These are phyloP conservation scores for Cosmorhoe ocellata DNA, from an alignment of 2,888 invertebrate genomes.

Conservation along the genomic window DNA sequence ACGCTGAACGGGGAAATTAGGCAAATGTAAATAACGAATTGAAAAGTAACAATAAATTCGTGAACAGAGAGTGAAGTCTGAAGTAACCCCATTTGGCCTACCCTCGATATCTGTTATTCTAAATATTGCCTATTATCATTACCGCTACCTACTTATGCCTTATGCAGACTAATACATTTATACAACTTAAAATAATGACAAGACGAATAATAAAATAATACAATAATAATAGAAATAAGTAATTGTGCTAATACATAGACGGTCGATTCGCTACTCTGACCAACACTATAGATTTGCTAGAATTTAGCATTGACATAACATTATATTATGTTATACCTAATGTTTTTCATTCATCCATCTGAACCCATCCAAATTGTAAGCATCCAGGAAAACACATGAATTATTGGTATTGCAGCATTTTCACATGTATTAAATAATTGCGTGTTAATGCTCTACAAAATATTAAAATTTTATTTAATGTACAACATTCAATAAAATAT, in stretches of 20 bases:
- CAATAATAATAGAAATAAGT: conserved; percentile 59
- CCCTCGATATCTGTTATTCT: conserved; percentile 50
- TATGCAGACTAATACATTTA: conserved; percentile 75
- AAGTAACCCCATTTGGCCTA: conserved; percentile 26
- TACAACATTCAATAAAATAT: too few species aligned
- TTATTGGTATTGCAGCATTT: conserved; percentile 20
- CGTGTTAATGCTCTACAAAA: conserved; percentile 10
- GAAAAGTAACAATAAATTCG: too few species aligned
- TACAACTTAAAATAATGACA: conserved; percentile 82
- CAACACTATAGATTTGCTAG: conserved; percentile 48
- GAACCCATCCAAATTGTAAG: conserved; percentile 33
- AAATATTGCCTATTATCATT: conserved; percentile 76
- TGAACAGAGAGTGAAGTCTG: conserved; percentile 31
- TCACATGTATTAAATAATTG: conserved; percentile 6
- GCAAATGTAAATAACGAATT: background rate
- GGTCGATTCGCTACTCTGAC: conserved; percentile 48
- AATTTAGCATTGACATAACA: conserved; percentile 46
- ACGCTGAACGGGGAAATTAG: too few species aligned
- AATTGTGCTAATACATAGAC: conserved; percentile 76
- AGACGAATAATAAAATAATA: conserved; percentile 77
- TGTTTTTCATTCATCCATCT: conserved; percentile 25
- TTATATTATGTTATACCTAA: conserved; percentile 35
- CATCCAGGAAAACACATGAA: conserved; percentile 22
- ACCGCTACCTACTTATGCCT: conserved; percentile 79
- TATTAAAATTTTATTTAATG: conserved; percentile 12